Conservation (phyloP, 2,888 invertebrate genomes). For the Drosophila atripex region DNA sequence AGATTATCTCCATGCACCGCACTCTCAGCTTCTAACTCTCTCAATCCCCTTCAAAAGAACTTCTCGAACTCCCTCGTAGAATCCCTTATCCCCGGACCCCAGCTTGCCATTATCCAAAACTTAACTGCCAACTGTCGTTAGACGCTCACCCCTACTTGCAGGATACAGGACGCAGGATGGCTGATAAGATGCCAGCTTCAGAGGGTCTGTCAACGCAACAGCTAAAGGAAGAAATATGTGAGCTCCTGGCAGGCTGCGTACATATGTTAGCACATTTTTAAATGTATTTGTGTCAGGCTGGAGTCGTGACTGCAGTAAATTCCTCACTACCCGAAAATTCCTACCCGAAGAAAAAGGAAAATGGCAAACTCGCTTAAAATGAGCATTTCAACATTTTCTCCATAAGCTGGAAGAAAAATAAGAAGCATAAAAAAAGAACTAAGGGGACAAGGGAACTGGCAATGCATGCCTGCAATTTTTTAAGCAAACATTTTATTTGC, state of each 20-base stretch:
- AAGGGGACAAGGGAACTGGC: constrained; percentile 22
- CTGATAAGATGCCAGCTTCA: constrained; percentile 21
- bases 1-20: constrained; percentile 45
- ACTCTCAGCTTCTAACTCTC: constrained; percentile 19
- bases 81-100: background rate
- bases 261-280: constrained; percentile 53
- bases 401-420: constrained; percentile 22
- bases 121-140: constrained; percentile 39
- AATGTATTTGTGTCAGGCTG: constrained; percentile 65
- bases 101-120: constrained; percentile 38
- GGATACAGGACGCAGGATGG: constrained; percentile 24
- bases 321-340: constrained; percentile 53
- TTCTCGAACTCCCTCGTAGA: background rate
- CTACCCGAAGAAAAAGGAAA: constrained; percentile 29
- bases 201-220: constrained; percentile 26
- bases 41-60: background rate
- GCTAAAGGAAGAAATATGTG: constrained; percentile 40
- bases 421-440: background rate
- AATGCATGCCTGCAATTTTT: constrained; percentile 74
- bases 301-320: constrained; percentile 77
- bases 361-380: constrained; percentile 32
- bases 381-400: constrained; percentile 38
- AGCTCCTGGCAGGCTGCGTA: constrained; percentile 31
- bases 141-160: constrained; percentile 25
- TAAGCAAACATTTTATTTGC: constrained; percentile 76